Evolutionary conservation across 1,140 invertebrate genomes (phyloP), one percentile per base, ranked within the genome.

Genomic region (Drosophila parvula): DNA sequence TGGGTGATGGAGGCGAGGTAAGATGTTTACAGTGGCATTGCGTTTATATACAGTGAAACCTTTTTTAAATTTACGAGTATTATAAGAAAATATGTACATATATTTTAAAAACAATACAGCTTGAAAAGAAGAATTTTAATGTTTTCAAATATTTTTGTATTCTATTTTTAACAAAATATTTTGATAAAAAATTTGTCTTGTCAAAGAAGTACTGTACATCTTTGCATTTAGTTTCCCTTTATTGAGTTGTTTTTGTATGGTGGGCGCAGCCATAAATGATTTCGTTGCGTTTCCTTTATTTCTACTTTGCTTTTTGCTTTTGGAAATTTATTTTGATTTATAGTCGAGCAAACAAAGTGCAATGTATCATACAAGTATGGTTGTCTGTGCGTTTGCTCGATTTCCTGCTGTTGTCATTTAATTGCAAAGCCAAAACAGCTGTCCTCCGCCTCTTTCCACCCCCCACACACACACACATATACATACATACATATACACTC

Each of bases 351-450:
- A 62, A 53, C 41, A 55, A 57, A 79, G 55, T 74, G 51, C 56
- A 61, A 74, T 73, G 50, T 70, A n/a, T n/a, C n/a, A n/a, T n/a
- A 38, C 48, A 67, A 71, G 27, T 56, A 18, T 60, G 30, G 22
- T 12, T 56, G 32, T 43, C n/a, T 44, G 53, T 41, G 32, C 53
- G 60, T 34, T 50, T 53, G 51, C 22, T 45, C 69, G 38, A 68
- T 60, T 76, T 74, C 68, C 71, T 74, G 71, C 69, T 63, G 48
- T 74, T 77, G 63, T 34, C 74, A 59, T 77, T 79, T 78, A 86
- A 85, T 86, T 81, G 58, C 74, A 38, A 74, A 70, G 51, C 44
- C 74, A 78, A 86, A 84, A 85, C 81, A 85, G 81, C 81, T 85
- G 81, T 81, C 81, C 64, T 59, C 40, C 60, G 51, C 41, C 48